These are phyloP conservation scores for Andrena camellia DNA, from an alignment of 2,888 invertebrate genomes.

Conservation along the genomic window DNA sequence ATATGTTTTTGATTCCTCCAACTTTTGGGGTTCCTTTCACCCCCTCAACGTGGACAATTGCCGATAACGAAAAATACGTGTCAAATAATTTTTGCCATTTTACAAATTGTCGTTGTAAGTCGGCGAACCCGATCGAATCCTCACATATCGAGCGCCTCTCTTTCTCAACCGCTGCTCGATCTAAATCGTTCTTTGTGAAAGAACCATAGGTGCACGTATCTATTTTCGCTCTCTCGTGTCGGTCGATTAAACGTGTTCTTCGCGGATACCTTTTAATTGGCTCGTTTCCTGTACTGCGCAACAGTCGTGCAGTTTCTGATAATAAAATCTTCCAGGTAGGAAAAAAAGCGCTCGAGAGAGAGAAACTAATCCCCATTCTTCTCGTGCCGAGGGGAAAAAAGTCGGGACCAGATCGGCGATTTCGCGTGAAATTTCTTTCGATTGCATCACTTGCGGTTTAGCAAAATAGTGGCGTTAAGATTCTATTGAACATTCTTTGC, in stretches of 20 bases:
- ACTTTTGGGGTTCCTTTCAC: no score
- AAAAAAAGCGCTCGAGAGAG: neutral
- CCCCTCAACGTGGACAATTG: no score
- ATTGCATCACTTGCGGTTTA: neutral
- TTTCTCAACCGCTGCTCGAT: constrained; percentile 18
- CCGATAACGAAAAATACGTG: no score
- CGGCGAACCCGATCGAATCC: constrained; percentile 5
- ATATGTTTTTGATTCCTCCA: no score
- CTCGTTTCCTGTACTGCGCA: constrained; percentile 27
- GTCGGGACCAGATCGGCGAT: neutral
- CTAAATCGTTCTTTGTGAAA: constrained; percentile 13
- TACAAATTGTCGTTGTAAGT: neutral
- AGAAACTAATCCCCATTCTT: neutral
- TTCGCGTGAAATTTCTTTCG: neutral
- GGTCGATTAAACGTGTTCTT: constrained; percentile 24
- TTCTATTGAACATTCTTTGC: neutral
- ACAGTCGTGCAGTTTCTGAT: constrained; percentile 7
- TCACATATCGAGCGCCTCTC: constrained; percentile 6
- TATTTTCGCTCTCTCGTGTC: constrained; percentile 24
- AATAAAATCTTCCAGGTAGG: neutral
- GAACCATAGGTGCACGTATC: neutral
- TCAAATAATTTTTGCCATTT: no score
- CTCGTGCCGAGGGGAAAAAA: neutral
- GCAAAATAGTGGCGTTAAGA: neutral
- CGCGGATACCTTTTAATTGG: constrained; percentile 30